Conservation (phyloP, 2,888 invertebrate species). For the Tenthredo amoena region DNA sequence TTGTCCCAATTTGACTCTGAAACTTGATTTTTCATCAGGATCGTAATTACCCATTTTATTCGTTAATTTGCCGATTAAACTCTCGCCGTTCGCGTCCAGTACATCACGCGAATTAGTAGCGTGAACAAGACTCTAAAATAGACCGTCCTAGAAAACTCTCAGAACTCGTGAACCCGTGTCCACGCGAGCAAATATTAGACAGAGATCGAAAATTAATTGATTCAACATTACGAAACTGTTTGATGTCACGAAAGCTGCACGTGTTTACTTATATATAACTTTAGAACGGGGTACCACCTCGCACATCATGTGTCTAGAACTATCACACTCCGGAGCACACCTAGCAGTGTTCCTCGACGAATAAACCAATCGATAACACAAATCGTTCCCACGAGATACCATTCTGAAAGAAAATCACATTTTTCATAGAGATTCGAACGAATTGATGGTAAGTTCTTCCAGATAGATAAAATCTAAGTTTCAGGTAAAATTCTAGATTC, state of each 20-base stretch:
- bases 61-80: neutral
- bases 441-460: neutral
- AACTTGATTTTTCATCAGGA: neutral
- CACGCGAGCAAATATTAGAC: neutral
- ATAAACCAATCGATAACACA: neutral
- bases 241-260: neutral
- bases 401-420: neutral
- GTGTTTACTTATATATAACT: neutral
- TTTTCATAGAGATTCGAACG: neutral
- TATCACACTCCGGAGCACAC: neutral
- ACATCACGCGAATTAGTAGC: neutral
- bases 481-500: neutral
- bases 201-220: neutral
- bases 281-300: neutral
- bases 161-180: neutral
- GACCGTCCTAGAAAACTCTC: neutral
- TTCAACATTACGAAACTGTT: constrained; percentile 4
- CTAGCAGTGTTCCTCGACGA: neutral
- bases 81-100: neutral
- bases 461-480: neutral
- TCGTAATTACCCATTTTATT: neutral
- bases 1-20: neutral
- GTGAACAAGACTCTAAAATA: neutral
- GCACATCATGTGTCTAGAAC: neutral
- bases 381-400: neutral